Base-by-base conservation (phyloP, 2,888 invertebrate genomes). In the Erynnis tages region DNA sequence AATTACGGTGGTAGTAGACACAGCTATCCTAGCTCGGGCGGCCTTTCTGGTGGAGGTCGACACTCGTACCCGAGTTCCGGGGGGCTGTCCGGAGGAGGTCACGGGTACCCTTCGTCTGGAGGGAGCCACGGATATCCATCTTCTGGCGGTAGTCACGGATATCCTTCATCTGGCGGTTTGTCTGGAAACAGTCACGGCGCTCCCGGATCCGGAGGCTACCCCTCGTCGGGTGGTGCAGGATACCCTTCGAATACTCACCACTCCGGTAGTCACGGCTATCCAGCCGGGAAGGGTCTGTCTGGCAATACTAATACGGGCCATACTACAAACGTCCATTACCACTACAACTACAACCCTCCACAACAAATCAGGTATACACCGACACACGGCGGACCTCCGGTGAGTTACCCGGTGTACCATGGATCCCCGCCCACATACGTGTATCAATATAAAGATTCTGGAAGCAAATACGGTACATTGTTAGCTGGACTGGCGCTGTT, bases 401-500 rank as follows among this genome's bases (percentile, higher is more conserved):
- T 69, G 10, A 66, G 43, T 55, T 87, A 85, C 52, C 87, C 87
- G 17, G 84, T 86, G 1, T 88, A 86, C 57, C 82, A 60, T 2
- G 82, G 82, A 6, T 41, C 69, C 0, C 87, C 85, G 1, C 87
- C 87, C 1, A 79, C 69, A 14, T 85, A 86, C 59, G 85, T 88
- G 4, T 84, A 88, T 55, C 66, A 85, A 50, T 82, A 84, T 62
- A 76, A 81, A 57, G 70, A 87, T 56, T 88, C 87, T 0, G 85
- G 80, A 41, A 87, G 87, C 61, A 85, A 83, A 66, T 88, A 86
- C 57, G 82, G 87, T 7, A 82, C 84, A 1, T 48, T 88, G 21
- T 58, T 88, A 35, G 74, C 87, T 38, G 87, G 87, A 27, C 61
- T 88, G 8, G 87, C 87, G 0, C 62, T 88, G 11, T 66, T 86